Percentiles rank a stretch among this genome's conserved stretches.
Evolutionary conservation across 2,113 vertebrate genomes (phyloP).

Genomic region (Morphnarchus princeps): DNA sequence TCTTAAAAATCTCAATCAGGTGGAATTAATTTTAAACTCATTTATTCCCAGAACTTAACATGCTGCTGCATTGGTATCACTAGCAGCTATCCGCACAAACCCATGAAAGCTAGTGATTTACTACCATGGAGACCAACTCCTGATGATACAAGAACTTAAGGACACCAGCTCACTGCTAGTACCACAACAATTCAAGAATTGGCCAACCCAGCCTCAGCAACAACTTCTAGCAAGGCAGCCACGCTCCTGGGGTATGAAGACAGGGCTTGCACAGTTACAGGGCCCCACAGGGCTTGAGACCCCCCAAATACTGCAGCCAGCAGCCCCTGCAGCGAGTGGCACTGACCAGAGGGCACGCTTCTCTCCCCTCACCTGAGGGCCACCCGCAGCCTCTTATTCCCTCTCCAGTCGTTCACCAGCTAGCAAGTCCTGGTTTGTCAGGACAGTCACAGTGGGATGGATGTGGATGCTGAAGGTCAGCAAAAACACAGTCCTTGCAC

Average conservation of each 20-base stretch:
- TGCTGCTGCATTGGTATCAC: not conserved
- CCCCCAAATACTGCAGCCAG: not conserved
- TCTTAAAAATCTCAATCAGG: not conserved
- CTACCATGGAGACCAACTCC: not conserved
- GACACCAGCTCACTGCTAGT: not conserved
- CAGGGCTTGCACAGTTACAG: not conserved
- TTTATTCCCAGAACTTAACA: accelerated
- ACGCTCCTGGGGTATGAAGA: accelerated
- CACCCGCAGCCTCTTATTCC: too few relatives aligned
- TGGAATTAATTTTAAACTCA: not conserved
- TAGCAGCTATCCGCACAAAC: not conserved
- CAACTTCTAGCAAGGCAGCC: not conserved
- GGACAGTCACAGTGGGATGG: not conserved
- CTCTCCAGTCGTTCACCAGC: not conserved
- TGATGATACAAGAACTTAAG: not conserved
- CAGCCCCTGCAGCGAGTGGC: not conserved
- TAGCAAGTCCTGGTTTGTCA: not conserved
- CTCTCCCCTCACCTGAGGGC: not conserved
- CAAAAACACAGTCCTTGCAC: not conserved
- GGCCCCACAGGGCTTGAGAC: not conserved
- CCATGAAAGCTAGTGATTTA: not conserved
- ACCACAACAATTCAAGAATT: not conserved
- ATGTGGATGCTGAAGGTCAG: not conserved
- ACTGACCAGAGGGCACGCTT: not conserved
- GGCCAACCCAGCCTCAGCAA: not conserved